Conservation (phyloP, 1,140 invertebrate species). For the Drosophila sucinea region DNA sequence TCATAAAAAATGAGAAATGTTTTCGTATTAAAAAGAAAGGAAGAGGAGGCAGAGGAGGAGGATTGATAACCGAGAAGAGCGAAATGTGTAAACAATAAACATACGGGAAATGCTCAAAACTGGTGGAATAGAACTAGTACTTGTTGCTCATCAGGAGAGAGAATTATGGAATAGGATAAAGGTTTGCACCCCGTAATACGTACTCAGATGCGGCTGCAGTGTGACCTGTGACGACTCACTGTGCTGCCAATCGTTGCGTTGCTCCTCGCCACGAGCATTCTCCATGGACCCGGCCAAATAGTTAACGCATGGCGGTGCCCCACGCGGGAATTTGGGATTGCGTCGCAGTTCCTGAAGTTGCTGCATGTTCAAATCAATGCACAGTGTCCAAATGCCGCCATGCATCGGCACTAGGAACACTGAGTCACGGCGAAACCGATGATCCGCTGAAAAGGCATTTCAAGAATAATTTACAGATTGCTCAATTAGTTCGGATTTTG, state of each 20-base stretch:
- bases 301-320: constrained; percentile 89
- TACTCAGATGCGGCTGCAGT: constrained; percentile 83
- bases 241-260: constrained; percentile 91
- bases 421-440: constrained; percentile 81
- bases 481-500: no score
- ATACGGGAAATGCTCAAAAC: constrained; percentile 30
- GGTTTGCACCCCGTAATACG: constrained; percentile 82
- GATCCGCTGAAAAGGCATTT: constrained; percentile 50
- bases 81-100: constrained; percentile 42
- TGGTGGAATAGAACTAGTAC: constrained; percentile 1
- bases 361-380: constrained; percentile 89
- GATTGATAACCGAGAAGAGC: constrained; percentile 27
- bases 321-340: constrained; percentile 87
- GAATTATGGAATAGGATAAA: constrained; percentile 27
- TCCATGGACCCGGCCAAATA: constrained; percentile 88
- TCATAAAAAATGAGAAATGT: constrained; percentile 57
- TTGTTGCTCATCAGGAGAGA: constrained; percentile 20
- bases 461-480: neutral
- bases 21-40: constrained; percentile 68
- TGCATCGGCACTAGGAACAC: constrained; percentile 93
- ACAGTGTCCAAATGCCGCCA: constrained; percentile 93
- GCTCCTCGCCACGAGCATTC: constrained; percentile 86
- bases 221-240: constrained; percentile 87
- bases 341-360: constrained; percentile 87
- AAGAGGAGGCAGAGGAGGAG: constrained; percentile 35